Percentiles rank a stretch among this genome's conserved stretches.
phyloP scores from a whole-genome alignment of 1,140 invertebrate species.

The Rhynchophorus ferrugineus region DNA sequence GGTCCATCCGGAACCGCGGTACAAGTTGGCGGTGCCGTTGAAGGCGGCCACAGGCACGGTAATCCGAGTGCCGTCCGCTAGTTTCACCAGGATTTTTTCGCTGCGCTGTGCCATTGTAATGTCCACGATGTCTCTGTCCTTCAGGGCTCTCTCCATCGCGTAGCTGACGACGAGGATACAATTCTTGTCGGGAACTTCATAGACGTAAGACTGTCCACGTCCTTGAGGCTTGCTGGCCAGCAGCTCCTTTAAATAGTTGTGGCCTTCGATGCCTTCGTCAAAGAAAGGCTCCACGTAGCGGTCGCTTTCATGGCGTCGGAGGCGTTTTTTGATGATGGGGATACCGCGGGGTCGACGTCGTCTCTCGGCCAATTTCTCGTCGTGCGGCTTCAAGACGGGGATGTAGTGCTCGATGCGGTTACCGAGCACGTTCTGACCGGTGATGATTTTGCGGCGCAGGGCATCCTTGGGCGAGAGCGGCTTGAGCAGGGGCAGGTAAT shows the following conservation, averaged over 20 bases:
- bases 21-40: constrained; percentile 49
- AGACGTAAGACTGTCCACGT: constrained; percentile 39
- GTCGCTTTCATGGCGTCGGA: constrained; percentile 54
- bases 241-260: constrained; percentile 49
- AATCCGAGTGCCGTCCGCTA: constrained; percentile 60
- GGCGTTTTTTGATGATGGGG: constrained; percentile 51
- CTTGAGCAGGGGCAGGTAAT: constrained; percentile 74
- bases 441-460: constrained; percentile 46
- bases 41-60: constrained; percentile 61
- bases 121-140: constrained; percentile 66
- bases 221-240: constrained; percentile 46
- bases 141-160: constrained; percentile 64
- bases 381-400: constrained; percentile 50
- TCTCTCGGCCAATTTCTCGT: constrained; percentile 38
- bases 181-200: constrained; percentile 60
- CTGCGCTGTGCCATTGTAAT: constrained; percentile 66
- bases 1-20: constrained; percentile 54
- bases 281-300: constrained; percentile 59
- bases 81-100: constrained; percentile 61
- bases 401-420: constrained; percentile 55
- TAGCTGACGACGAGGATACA: constrained; percentile 68
- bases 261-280: constrained; percentile 55
- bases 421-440: constrained; percentile 43
- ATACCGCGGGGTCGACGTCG: constrained; percentile 43
- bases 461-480: constrained; percentile 74